Base-by-base conservation (phyloP, 2,888 invertebrate species). In the Drosophila nigricruria region DNA sequence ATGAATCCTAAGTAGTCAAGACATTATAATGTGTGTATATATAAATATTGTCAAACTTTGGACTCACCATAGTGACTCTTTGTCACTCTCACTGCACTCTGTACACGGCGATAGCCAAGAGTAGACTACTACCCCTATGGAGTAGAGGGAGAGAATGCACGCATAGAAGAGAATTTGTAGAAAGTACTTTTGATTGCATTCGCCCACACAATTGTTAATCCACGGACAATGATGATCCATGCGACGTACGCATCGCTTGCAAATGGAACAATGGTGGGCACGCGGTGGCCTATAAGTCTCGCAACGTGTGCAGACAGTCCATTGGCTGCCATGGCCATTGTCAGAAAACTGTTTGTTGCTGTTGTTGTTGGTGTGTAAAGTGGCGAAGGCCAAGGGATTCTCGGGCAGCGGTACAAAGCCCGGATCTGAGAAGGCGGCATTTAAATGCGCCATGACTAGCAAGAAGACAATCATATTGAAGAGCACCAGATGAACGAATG, bases 171-270 rank as follows among this genome's bases (percentile, higher is more conserved):
- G 94, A 94, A 98, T 98, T 91, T 98, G 96, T 77, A 98, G 95
- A 93, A 98, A 98, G 93, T 96, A 97, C 92, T 97, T 97, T 93
- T 98, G 97, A 94, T 98, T 98, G 88, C 95, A 95, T 93, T 98
- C 97, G 47, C 97, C 98, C 6, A 98, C 97, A 92, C 98, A 98
- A 92, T 98, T 98, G 92, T 98, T 98, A 53, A 98, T 97, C 97
- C 97, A 97, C 6, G 97, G 96, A 92, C 97, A 97, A 92, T 98
- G 97, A 53, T 93, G 92, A 66, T 93, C 93, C 92, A 93, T 92
- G 52, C 92, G 90, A 4, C 93, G 87, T 59, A 97, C 95, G 91
- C 97, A 97, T 72, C 97, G 94, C 85, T 96, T 95, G 91, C 97
- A 98, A 78, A 97, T 96, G 81, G 97, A 95, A 93, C 97, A 98